Conservation (phyloP, 2,113 vertebrate species). For the Tapirus terrestris region DNA sequence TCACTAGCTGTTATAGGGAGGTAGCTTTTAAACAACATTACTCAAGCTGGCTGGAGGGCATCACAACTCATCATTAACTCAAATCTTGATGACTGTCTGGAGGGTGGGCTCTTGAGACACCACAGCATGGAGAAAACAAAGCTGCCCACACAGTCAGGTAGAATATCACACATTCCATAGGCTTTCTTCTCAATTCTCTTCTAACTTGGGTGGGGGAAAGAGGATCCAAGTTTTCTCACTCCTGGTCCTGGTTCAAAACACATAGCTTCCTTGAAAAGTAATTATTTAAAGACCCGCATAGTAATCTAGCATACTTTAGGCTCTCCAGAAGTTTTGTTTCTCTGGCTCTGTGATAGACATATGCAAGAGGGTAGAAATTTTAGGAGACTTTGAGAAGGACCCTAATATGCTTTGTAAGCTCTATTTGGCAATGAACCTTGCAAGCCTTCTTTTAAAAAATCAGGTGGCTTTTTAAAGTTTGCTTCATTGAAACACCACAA, state of each 20-base stretch:
- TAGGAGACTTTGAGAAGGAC: neutral
- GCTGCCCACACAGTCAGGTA: rapidly evolving
- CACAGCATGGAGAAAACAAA: neutral
- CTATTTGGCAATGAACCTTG: neutral
- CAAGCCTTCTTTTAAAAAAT: neutral
- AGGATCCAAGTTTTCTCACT: neutral
- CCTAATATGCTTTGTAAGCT: neutral
- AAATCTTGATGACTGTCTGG: neutral
- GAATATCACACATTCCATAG: no score
- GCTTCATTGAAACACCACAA: neutral
- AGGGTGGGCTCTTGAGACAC: neutral
- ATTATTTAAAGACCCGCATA: neutral
- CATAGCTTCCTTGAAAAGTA: neutral
- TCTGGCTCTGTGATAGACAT: no score
- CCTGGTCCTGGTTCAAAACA: neutral
- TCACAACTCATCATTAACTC: constrained; percentile 3
- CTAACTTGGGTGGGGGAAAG: neutral
- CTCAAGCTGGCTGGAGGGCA: neutral
- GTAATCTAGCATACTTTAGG: neutral
- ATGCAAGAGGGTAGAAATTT: neutral
- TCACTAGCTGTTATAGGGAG: neutral
- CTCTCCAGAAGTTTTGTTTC: neutral
- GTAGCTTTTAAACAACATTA: neutral
- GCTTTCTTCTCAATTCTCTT: neutral
- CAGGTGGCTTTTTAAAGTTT: neutral